phyloP scores from a whole-genome alignment of 2,888 invertebrate species.

The Pilophorus perplexus region DNA sequence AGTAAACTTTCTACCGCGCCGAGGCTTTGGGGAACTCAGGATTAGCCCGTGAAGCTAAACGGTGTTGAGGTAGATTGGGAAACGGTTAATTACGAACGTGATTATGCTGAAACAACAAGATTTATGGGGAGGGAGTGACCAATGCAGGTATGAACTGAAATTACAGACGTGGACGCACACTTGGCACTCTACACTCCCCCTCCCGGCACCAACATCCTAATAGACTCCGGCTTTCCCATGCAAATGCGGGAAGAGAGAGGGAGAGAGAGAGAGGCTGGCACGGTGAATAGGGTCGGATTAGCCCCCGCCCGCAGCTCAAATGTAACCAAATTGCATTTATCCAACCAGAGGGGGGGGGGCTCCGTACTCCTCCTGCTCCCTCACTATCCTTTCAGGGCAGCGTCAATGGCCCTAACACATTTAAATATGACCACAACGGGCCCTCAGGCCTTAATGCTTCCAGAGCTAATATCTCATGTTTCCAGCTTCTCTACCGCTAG shows the following conservation, averaged over 20 bases:
- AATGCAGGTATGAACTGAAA: constrained; percentile 27
- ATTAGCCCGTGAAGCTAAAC: constrained; percentile 3
- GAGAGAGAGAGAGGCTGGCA: no score
- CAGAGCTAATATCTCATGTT: constrained; percentile 31
- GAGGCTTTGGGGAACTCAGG: background rate
- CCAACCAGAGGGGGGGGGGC: no score
- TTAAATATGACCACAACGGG: constrained; percentile 32
- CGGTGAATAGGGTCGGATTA: constrained; percentile 38
- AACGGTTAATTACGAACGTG: constrained; percentile 24
- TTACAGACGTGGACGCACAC: constrained; percentile 30
- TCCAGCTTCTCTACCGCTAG: constrained; percentile 16
- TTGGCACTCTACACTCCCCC: constrained; percentile 23
- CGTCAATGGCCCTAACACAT: constrained; percentile 34
- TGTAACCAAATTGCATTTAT: constrained; percentile 43
- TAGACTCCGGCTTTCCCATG: constrained; percentile 39
- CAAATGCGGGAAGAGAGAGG: no score
- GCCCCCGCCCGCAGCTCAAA: constrained; percentile 36
- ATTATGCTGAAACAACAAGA: constrained; percentile 33
- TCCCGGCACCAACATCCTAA: constrained; percentile 11
- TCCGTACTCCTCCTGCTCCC: no score
- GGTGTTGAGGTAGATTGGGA: constrained; percentile 22
- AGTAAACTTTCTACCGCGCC: background rate
- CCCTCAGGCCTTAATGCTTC: constrained; percentile 19
- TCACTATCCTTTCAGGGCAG: constrained; percentile 30
- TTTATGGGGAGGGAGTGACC: constrained; percentile 23